Conservation (phyloP, 2,797 vertebrate species). For the Spinibarbus caldwelli region DNA sequence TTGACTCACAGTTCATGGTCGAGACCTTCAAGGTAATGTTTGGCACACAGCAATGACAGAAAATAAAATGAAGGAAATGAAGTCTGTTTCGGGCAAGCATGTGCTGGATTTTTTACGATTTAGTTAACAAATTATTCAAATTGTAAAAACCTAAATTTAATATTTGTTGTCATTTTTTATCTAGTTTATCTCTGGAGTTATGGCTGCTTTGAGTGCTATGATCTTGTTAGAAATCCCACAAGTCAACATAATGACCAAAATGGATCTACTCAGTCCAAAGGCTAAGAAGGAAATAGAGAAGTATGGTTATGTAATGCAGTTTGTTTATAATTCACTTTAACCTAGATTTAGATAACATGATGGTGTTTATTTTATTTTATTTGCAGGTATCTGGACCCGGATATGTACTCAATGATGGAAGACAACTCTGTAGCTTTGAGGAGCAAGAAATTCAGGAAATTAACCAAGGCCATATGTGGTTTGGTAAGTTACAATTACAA, state of each 20-base stretch:
- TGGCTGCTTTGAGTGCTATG: slow-evolving; percentile 97
- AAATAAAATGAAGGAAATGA: not conserved
- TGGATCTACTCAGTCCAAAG: slow-evolving; percentile 94
- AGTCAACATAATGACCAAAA: slow-evolving; percentile 98
- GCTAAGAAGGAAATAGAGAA: slow-evolving; percentile 97
- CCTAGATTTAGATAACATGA: not conserved
- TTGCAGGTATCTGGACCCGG: slow-evolving; percentile 92
- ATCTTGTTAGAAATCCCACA: slow-evolving; percentile 94
- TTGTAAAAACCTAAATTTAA: not conserved
- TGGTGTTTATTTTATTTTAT: not conserved
- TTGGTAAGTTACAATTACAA: slow-evolving; percentile 78
- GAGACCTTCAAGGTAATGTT: slow-evolving; percentile 93
- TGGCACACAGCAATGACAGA: not conserved
- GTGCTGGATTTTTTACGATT: not conserved
- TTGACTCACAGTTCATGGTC: slow-evolving; percentile 99
- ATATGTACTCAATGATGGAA: slow-evolving; percentile 96
- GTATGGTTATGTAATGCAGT: slow-evolving; percentile 74
- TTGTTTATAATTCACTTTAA: not conserved
- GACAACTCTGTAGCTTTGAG: slow-evolving; percentile 83
- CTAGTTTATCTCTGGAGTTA: slow-evolving; percentile 95
- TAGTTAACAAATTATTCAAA: not conserved
- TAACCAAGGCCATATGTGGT: slow-evolving; percentile 92
- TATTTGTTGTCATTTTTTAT: not conserved
- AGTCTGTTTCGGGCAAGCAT: too few relatives aligned
- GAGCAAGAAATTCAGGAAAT: slow-evolving; percentile 91